Base-by-base conservation (phyloP, 64 coral and sea anemone species). In the Stichodactyla mertensii region DNA sequence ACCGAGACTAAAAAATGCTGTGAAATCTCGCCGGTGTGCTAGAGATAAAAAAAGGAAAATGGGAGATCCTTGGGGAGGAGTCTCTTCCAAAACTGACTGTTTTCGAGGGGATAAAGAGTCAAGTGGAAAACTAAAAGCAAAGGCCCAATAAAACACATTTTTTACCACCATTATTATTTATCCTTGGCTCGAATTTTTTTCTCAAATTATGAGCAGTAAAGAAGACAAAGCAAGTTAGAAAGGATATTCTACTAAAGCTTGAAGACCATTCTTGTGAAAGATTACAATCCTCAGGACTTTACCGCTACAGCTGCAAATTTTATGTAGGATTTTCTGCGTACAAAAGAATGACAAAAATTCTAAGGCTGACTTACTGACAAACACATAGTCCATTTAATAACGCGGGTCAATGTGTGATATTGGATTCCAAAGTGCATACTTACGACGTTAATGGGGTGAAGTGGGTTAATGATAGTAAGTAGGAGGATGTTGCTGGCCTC, bases 211-310 rank as follows among this genome's bases (percentile, higher is more conserved):
- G 36, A 45, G 36, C 36, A 45, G 36, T 45, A 45, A 45, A 45
- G 36, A 45, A 45, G 36, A 45, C 36, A 45, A 45, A 45, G 36
- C 3, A 45, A 45, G 36, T 45, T 45, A 45, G 19, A 92, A 92
- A 98, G 96, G 96, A 98, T 98, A 98, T 98, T 98, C 96, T 59
- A 98, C 96, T 85, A 98, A 89, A 56, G 92, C 93, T 85, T 98
- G 96, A 20, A 98, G 86, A 18, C 96, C 96, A 92, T 98, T 98
- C 66, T 98, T 98, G 87, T 98, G 96, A 87, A 98, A 98, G 70
- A 98, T 98, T 55, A 98, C 96, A 83, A 98, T 98, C 90, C 93
- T 90, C 53, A 98, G 86, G 83, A 98, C 96, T 74, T 98, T 98
- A 5, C 96, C 96, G 86, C 91, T 89, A 13, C 85, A 80, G 55